A percentile compares a stretch with the other conserved stretches of the same genome.
Evolutionary conservation across 2,797 vertebrate species (phyloP).

Genomic region (Anguilla obscura): DNA sequence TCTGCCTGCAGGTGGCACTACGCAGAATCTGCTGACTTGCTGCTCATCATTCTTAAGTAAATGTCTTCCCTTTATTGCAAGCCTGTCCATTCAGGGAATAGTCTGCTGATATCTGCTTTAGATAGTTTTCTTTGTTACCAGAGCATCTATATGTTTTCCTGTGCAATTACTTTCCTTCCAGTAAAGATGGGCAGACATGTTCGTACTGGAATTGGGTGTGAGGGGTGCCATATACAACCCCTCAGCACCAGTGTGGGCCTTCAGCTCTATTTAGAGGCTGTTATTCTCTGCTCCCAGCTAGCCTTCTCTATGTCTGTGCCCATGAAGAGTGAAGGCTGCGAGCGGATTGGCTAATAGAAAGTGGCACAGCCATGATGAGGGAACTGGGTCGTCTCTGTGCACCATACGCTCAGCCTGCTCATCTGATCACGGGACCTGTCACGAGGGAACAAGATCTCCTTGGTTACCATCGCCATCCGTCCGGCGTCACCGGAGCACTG

Average conservation of each 20-base stretch:
- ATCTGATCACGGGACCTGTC: slow-evolving; percentile 12
- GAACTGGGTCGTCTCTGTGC: neutral
- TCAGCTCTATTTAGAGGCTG: neutral
- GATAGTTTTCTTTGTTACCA: neutral
- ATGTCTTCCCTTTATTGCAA: neutral
- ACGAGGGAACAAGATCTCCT: neutral
- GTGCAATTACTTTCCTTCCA: slow-evolving; percentile 15
- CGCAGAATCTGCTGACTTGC: neutral
- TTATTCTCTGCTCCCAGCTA: neutral
- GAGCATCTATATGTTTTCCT: neutral
- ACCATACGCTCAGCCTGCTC: neutral
- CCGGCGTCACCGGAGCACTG: neutral
- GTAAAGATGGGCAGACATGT: neutral
- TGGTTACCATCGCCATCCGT: neutral
- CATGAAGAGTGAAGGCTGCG: neutral
- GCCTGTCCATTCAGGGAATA: neutral
- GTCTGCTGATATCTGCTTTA: neutral
- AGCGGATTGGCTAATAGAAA: neutral
- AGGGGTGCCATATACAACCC: neutral
- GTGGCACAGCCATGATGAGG: neutral
- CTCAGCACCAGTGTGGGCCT: neutral
- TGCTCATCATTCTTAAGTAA: neutral
- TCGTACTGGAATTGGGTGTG: neutral
- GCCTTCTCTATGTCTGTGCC: neutral
- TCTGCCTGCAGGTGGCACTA: neutral